A percentile compares a stretch with the other conserved stretches of the same genome.
Conservation (phyloP, 2,797 vertebrate genomes). For the Sebastes baramenuke region DNA sequence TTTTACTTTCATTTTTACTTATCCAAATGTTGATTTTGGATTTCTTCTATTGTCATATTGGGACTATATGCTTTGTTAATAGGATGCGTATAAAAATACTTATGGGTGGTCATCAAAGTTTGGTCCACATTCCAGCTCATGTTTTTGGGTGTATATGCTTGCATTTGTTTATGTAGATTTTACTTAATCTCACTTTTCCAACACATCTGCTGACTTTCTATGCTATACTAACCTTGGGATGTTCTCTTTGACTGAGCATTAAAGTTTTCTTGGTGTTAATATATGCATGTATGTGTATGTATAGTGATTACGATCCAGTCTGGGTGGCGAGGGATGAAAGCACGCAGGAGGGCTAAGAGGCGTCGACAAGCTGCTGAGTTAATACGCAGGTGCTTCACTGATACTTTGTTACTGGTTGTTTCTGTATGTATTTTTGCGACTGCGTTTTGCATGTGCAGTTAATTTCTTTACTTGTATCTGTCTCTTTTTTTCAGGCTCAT, state of each 20-base stretch:
- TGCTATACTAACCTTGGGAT: constrained; percentile 11
- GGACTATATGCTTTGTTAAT: background rate
- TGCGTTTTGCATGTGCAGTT: background rate
- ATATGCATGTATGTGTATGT: constrained; percentile 33
- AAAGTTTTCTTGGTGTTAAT: constrained; percentile 16
- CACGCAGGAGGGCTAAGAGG: constrained; percentile 88
- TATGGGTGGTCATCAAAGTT: background rate
- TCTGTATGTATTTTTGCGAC: background rate
- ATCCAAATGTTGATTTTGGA: background rate
- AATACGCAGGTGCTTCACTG: constrained; percentile 85
- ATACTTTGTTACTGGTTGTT: background rate
- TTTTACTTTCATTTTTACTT: background rate
- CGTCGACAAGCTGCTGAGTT: constrained; percentile 89
- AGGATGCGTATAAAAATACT: background rate
- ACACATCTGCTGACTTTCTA: background rate
- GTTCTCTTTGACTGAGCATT: constrained; percentile 16
- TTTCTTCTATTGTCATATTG: background rate
- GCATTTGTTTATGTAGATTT: background rate
- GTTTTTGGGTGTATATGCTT: background rate
- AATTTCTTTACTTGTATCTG: background rate
- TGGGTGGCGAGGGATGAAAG: constrained; percentile 94
- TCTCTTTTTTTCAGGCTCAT: constrained; percentile 84
- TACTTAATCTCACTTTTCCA: background rate
- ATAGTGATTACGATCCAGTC: constrained; percentile 93
- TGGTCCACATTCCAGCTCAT: background rate